Evolutionary conservation across 2,888 invertebrate genomes (phyloP), one percentile per base, ranked within the genome.

Genomic region (Drosophila paracracens): DNA sequence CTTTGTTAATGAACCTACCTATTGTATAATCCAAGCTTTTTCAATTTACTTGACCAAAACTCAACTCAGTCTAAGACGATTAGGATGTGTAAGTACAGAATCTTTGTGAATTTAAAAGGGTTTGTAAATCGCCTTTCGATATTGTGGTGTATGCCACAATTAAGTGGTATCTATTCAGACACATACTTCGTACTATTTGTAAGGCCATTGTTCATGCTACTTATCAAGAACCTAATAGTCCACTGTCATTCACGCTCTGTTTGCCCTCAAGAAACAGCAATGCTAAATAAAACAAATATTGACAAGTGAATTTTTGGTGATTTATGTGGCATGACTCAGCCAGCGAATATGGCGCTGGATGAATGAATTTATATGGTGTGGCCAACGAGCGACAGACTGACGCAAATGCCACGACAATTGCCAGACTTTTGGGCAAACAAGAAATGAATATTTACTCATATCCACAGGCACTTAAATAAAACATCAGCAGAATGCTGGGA

Each of bases 291-390:
- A 86, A 86, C 82, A 80, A 88, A 86, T 89, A 86, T 86, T 86
- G 90, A 81, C 85, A 89, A 74, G 70, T 82, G 85, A 74, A 70
- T 68, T 76, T 46, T 71, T 63, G 70, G 68, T 88, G 90, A 88
- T 89, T 86, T 89, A 86, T 88, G 81, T 80, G 76, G 65, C 76
- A 76, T 89, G 90, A 89, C 76, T 88, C 90, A 83, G 65, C 51
- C 46, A 51, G 36, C 36, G 54, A 46, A 25, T 16, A 18, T 21
- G 33, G 43, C 64, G 67, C 60, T 71, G 85, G 56, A 79, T 68
- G 72, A 58, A 74, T 68, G 63, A 69, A 68, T 83, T 71, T 69
- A 68, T 73, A 66, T 67, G 65, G 60, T 62, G 65, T n/a, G 38
- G 27, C 29, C 31, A 16, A 31, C 25, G 48, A 69, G 51, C 65